Percentiles rank a stretch among this genome's conserved stretches.
Conservation (phyloP, 2,797 vertebrate species). For the Pseudochromis fuscus region DNA sequence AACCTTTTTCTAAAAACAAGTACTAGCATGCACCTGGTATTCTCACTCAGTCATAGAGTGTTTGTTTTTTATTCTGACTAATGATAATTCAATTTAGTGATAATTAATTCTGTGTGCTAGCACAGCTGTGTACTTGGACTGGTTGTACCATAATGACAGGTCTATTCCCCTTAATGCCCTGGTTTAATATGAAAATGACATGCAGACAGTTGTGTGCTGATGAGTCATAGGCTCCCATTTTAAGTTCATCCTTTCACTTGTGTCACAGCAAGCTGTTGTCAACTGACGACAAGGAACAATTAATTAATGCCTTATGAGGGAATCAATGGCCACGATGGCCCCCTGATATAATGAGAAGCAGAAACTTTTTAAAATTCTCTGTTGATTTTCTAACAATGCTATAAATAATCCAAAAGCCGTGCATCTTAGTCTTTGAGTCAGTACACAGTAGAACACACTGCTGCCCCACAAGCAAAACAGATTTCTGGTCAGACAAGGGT, state of each 20-base stretch:
- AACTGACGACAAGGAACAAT: constrained; percentile 13
- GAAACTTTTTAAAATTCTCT: neutral
- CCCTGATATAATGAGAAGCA: neutral
- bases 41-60: neutral
- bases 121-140: neutral
- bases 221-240: constrained; percentile 50
- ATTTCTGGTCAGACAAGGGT: neutral
- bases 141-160: constrained; percentile 11
- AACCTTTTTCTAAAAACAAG: neutral
- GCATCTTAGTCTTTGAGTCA: neutral
- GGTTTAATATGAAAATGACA: constrained; percentile 37
- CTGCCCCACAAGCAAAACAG: neutral
- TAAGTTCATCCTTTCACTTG: constrained; percentile 27
- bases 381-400: neutral
- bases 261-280: constrained; percentile 18
- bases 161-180: neutral
- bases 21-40: neutral
- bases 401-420: neutral
- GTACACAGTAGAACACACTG: neutral
- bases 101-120: neutral
- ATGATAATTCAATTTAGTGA: constrained; percentile 3
- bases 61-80: neutral
- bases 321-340: neutral
- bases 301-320: constrained; percentile 4
- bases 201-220: constrained; percentile 21